A percentile compares a stretch with the other conserved stretches of the same genome.
Evolutionary conservation across 2,113 vertebrate genomes (phyloP).

Genomic region (Peromyscus polionotus): DNA sequence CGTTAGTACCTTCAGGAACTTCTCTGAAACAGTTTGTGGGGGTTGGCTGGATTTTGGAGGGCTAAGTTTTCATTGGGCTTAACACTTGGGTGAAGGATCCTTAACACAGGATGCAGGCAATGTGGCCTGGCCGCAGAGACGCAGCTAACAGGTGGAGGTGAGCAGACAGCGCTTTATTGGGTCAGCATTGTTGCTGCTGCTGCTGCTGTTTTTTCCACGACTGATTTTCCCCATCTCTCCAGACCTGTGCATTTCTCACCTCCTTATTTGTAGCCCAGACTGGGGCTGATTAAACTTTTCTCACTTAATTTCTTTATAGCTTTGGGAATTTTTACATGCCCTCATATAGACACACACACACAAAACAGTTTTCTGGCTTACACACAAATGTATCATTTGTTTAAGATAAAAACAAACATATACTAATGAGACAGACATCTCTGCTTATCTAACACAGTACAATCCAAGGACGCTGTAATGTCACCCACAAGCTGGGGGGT

Average conservation of each 20-base stretch:
- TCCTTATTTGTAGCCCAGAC: slow-evolving; percentile 26
- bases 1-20: neutral
- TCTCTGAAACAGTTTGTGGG: slow-evolving; percentile 3
- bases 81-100: neutral
- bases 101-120: neutral
- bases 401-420: neutral
- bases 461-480: neutral
- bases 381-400: neutral
- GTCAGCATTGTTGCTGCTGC: neutral
- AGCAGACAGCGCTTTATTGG: neutral
- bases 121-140: neutral
- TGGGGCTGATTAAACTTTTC: neutral
- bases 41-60: neutral
- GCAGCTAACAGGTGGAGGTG: neutral
- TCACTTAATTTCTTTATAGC: neutral
- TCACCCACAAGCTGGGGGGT: neutral
- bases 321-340: neutral
- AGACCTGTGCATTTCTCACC: neutral
- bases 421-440: neutral
- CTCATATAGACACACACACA: neutral
- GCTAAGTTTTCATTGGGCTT: neutral
- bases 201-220: neutral
- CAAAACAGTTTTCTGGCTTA: neutral
- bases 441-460: neutral
- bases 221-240: neutral